Percentiles rank a stretch among this genome's conserved stretches.
phyloP scores from a whole-genome alignment of 2,113 vertebrate genomes.

The Ascaphus truei region DNA sequence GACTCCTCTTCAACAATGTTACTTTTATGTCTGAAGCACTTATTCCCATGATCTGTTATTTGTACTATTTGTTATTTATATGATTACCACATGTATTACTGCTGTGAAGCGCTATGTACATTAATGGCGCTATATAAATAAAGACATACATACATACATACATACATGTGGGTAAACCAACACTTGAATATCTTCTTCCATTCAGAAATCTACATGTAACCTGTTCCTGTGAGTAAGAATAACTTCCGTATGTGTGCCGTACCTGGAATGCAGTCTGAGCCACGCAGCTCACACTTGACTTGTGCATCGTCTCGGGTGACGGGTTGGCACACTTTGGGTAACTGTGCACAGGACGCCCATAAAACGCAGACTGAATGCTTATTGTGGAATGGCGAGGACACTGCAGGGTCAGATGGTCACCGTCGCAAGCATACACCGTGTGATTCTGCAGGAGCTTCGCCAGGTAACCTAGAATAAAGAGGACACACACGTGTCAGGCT shows the following conservation, averaged over 20 bases:
- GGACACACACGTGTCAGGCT: neutral
- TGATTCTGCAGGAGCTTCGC: conserved; percentile 89
- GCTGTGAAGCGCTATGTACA: no score
- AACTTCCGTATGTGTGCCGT: neutral
- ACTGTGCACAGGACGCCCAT: conserved; percentile 62
- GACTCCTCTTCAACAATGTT: no score
- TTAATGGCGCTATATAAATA: no score
- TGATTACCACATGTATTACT: no score
- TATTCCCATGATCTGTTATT: no score
- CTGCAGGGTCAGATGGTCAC: conserved; percentile 76
- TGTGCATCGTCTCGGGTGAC: conserved; percentile 46
- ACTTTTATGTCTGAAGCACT: no score
- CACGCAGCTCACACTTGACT: conserved; percentile 67
- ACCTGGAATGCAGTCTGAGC: conserved; percentile 88
- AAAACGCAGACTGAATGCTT: conserved; percentile 86
- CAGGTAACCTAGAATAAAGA: conserved; percentile 82
- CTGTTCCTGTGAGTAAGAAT: neutral
- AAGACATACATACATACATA: no score
- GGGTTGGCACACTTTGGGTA: conserved; percentile 53
- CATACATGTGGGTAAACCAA: neutral
- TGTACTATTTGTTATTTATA: no score
- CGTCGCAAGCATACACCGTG: conserved; percentile 82
- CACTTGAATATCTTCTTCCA: no score
- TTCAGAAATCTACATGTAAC: no score
- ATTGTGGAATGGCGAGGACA: conserved; percentile 91